phyloP scores from a whole-genome alignment of 2,113 vertebrate genomes.

The Spea multiplicata region DNA sequence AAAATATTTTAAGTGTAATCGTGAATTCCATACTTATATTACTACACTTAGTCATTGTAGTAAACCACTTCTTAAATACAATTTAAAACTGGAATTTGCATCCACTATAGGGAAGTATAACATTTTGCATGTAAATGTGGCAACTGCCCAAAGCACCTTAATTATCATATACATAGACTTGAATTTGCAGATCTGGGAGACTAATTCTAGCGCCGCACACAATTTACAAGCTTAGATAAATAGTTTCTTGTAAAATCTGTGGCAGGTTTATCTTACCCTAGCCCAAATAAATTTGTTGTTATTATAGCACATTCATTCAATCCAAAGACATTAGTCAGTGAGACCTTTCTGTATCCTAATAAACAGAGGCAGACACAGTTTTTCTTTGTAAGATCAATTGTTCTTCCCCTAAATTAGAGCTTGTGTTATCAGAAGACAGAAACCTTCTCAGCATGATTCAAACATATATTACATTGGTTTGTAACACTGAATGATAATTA shows the following conservation, averaged over 20 bases:
- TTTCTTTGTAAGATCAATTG: constrained; percentile 83
- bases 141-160: constrained; percentile 68
- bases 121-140: constrained; percentile 62
- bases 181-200: constrained; percentile 57
- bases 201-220: constrained; percentile 74
- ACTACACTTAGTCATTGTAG: neutral
- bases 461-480: constrained; percentile 70
- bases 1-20: too few species aligned
- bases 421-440: constrained; percentile 69
- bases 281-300: constrained; percentile 81
- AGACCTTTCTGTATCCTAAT: constrained; percentile 81
- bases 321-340: constrained; percentile 76
- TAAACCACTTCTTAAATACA: neutral
- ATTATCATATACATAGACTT: constrained; percentile 51
- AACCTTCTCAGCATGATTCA: constrained; percentile 74
- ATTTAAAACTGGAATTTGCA: constrained; percentile 51
- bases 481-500: constrained; percentile 69
- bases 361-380: constrained; percentile 80
- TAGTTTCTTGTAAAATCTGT: constrained; percentile 82
- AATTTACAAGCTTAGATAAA: constrained; percentile 81
- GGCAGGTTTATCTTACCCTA: constrained; percentile 75
- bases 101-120: constrained; percentile 55
- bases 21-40: too few species aligned
- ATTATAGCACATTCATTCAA: constrained; percentile 87
- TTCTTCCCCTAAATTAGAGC: constrained; percentile 79